Conservation (phyloP, 2,888 invertebrate species). For the Saturnia japonica region DNA sequence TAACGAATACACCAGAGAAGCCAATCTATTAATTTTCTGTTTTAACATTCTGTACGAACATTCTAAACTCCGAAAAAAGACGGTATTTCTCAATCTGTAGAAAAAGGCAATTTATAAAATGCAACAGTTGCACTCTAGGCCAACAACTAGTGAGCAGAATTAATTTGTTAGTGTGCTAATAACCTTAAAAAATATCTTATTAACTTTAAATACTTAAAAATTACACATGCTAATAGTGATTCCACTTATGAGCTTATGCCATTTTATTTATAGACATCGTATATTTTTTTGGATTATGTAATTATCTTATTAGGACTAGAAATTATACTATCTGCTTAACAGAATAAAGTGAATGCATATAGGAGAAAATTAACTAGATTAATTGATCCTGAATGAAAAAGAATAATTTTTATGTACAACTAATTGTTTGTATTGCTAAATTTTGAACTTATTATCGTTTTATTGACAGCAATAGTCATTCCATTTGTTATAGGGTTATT, state of each 20-base stretch:
- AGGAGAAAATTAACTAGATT: no score
- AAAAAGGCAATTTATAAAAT: constrained; percentile 15
- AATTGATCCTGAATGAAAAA: no score
- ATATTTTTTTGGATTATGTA: no score
- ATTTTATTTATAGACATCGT: neutral
- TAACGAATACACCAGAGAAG: constrained; percentile 19
- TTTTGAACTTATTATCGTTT: neutral
- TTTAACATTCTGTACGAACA: constrained; percentile 9
- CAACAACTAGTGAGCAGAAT: neutral
- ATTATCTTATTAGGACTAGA: no score
- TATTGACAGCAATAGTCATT: neutral
- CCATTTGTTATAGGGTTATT: neutral
- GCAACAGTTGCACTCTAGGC: neutral
- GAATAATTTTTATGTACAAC: no score
- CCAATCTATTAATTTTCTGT: constrained; percentile 18
- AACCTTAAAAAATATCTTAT: neutral
- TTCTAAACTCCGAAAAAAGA: neutral
- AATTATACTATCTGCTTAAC: no score
- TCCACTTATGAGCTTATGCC: neutral
- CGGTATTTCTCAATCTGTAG: constrained; percentile 18
- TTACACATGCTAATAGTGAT: neutral
- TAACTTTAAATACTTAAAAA: neutral
- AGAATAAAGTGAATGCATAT: no score
- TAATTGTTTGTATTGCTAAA: neutral
- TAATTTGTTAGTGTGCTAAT: neutral